Conservation (phyloP, 2,113 vertebrate genomes). For the Todiramphus saurophagus region DNA sequence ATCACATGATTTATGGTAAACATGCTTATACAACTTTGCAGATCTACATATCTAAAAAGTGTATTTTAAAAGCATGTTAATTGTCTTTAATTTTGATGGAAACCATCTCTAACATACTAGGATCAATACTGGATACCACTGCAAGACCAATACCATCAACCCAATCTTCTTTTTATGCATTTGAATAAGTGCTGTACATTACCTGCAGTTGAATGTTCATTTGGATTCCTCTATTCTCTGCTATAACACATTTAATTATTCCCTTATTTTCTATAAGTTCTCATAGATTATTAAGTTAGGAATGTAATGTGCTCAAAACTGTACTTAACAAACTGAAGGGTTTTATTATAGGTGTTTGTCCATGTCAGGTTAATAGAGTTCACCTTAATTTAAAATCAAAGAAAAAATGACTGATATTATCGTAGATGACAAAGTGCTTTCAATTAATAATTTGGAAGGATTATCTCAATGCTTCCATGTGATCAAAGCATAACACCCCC, state of each 20-base stretch:
- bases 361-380: neutral
- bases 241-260: neutral
- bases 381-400: neutral
- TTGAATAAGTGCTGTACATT: neutral
- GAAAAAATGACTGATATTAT: neutral
- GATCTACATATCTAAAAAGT: neutral
- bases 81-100: neutral
- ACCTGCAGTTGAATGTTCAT: neutral
- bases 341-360: neutral
- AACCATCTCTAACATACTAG: neutral
- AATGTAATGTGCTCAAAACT: neutral
- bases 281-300: neutral
- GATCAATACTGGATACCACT: neutral
- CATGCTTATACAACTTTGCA: rapidly evolving
- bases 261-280: neutral
- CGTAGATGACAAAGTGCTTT: neutral
- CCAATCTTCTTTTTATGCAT: neutral
- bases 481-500: neutral
- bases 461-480: neutral
- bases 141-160: neutral
- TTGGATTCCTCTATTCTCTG: neutral
- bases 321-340: neutral
- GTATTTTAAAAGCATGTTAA: neutral
- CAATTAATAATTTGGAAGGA: neutral
- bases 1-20: neutral